A percentile compares a stretch with the other conserved stretches of the same genome.
Conservation (phyloP, 2,888 invertebrate species). For the Scaptomyza polygonia region DNA sequence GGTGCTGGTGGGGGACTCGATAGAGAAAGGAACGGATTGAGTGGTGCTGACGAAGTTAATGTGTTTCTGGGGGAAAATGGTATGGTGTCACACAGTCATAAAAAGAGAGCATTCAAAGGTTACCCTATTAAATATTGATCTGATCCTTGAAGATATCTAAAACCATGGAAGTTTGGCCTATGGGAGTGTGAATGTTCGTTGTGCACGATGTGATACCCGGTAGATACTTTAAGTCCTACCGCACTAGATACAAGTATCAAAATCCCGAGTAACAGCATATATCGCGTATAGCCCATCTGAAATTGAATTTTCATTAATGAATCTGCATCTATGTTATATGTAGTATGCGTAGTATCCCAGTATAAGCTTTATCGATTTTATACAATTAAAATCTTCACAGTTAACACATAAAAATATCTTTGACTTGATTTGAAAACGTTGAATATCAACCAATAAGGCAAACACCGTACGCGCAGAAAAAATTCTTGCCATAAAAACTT, state of each 20-base stretch:
- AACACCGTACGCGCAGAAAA: not conserved
- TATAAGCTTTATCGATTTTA: not conserved
- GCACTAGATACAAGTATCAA: conserved; percentile 35
- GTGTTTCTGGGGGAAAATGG: conserved; percentile 56
- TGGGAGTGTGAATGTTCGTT: conserved; percentile 55
- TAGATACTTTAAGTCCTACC: conserved; percentile 65
- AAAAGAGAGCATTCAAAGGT: not conserved
- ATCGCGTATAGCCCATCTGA: conserved; percentile 38
- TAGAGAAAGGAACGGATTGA: conserved; percentile 68
- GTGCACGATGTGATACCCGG: conserved; percentile 79
- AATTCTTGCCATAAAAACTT: not conserved
- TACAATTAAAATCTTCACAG: not conserved
- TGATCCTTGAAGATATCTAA: conserved; percentile 56
- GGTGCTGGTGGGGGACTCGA: conserved; percentile 16
- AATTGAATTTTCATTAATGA: conserved; percentile 10
- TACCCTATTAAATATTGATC: conserved; percentile 59
- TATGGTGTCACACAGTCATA: not conserved
- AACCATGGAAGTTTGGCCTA: conserved; percentile 47
- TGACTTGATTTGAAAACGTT: not conserved
- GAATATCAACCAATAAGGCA: not conserved
- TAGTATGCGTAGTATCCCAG: no score
- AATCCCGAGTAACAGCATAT: conserved; percentile 46
- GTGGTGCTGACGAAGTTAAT: conserved; percentile 66
- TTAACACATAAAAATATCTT: not conserved
- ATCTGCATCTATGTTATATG: not conserved